These are phyloP conservation scores for Sorex fumeus DNA, from an alignment of 2,113 vertebrate genomes.

Conservation along the genomic window DNA sequence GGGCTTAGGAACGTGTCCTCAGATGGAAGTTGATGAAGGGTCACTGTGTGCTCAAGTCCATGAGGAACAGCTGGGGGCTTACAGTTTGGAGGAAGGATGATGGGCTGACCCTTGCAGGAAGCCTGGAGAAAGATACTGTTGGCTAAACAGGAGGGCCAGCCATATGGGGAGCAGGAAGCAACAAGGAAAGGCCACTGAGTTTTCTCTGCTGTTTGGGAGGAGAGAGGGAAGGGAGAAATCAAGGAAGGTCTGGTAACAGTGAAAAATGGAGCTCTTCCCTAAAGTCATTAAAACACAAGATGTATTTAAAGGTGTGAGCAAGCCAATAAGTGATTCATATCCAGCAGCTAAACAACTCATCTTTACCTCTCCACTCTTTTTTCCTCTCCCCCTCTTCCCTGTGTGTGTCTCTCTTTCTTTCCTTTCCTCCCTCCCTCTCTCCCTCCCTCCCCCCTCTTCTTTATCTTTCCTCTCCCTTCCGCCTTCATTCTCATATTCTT, in stretches of 20 bases:
- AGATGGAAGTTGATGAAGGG: not conserved
- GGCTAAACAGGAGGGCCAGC: not conserved
- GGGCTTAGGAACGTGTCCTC: not conserved
- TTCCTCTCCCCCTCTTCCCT: too few relatives aligned
- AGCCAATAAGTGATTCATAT: not conserved
- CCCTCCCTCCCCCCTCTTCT: not conserved
- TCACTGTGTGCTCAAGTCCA: not conserved
- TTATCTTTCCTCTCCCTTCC: not conserved
- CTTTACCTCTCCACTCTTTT: not conserved
- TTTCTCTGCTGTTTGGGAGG: not conserved
- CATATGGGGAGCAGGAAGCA: not conserved
- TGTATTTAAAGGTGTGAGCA: not conserved
- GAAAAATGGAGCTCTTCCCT: not conserved
- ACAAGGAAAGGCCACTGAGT: not conserved
- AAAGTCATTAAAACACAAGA: not conserved
- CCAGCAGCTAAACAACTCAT: too few relatives aligned
- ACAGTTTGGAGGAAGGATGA: not conserved
- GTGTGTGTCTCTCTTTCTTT: too few relatives aligned
- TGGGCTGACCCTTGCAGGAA: not conserved
- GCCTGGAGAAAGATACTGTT: not conserved
- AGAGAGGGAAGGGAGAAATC: not conserved
- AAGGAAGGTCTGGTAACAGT: not conserved
- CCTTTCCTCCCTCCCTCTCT: too few relatives aligned
- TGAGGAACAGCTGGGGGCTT: not conserved
- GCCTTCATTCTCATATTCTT: not conserved